Evolutionary conservation across 2,113 vertebrate species (phyloP).

Genomic region (Serranochromis macrocephalus): DNA sequence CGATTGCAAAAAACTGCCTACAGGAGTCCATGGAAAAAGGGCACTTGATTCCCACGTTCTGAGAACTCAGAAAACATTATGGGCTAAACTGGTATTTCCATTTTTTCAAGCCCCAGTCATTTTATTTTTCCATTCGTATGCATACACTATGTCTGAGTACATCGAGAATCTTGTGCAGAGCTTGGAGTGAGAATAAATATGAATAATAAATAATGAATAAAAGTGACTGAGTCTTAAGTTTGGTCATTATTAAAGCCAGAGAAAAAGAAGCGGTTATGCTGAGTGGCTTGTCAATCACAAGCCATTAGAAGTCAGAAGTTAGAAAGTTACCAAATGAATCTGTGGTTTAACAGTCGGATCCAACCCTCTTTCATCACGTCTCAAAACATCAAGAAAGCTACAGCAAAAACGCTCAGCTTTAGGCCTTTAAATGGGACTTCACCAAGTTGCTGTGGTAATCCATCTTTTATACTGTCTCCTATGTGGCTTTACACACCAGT

Average conservation of each 20-base stretch:
- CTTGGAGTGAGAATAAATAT: not conserved
- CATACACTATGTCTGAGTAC: not conserved
- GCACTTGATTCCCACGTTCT: not conserved
- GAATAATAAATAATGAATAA: not conserved
- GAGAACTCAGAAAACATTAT: not conserved
- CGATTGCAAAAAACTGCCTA: not conserved
- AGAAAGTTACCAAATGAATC: not conserved
- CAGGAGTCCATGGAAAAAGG: not conserved
- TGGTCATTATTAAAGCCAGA: not conserved
- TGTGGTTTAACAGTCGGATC: not conserved
- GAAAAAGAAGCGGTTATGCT: not conserved
- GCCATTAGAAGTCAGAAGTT: not conserved
- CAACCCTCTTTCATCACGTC: too few species aligned
- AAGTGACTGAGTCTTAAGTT: not conserved
- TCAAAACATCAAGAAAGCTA: not conserved
- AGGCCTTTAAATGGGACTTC: not conserved
- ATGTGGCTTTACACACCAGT: not conserved
- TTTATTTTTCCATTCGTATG: not conserved
- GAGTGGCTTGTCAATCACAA: not conserved
- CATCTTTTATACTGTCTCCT: not conserved
- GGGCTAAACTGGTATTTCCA: not conserved
- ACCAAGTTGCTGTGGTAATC: not conserved
- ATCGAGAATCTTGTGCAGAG: not conserved
- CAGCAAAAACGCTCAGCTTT: not conserved
- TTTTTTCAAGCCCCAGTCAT: not conserved